Base-by-base conservation (phyloP, 2,113 vertebrate species). In the Megaleporinus macrocephalus region DNA sequence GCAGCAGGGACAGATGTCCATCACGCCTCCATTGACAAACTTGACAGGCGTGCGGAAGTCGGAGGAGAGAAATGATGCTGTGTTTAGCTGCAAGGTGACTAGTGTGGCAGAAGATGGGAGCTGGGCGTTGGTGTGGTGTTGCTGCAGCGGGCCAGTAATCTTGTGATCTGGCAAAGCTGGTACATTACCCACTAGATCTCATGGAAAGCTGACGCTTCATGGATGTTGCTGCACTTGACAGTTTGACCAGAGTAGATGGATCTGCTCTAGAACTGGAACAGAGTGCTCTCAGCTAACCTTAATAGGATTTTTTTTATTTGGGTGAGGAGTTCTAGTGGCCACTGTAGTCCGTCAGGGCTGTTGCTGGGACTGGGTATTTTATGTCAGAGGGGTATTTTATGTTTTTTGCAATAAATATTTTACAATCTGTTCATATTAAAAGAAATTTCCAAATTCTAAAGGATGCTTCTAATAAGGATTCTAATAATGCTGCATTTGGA, bases 1-100 rank as follows among this genome's bases (percentile, higher is more conserved):
- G 44, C 57, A 49, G 41, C 44, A n/a, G 27, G 66, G 68, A 68
- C 73, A 74, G 47, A 73, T 76, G 76, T 82, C 72, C 65, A 55
- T 76, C 59, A 82, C 66, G 47, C 47, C 61, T 72, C 20, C 12
- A 7, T n/a, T 69, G 68, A 71, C 65, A 57, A 71, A 74, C 47
- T 44, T 77, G 86, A 76, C 62, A 80, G 41, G 73, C 9, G 13
- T 62, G 15, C 66, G 30, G 41, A 75, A 59, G 12, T 71, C 36
- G 26, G 24, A 26, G 65, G 14, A 29, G 16, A 61, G 53, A 53
- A 27, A 22, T 20, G 65, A 36, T 36, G 65, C 65, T 57, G 53
- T 57, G 53, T 61, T 61, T 61, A 61, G 57, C 57, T 61, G 6
- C 57, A n/a, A 24, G 22, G 41, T 44, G 41, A 44, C 41, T 44